Evolutionary conservation across 2,113 vertebrate species (phyloP), one percentile per base, ranked within the genome.

Genomic region (Polyodon spathula): DNA sequence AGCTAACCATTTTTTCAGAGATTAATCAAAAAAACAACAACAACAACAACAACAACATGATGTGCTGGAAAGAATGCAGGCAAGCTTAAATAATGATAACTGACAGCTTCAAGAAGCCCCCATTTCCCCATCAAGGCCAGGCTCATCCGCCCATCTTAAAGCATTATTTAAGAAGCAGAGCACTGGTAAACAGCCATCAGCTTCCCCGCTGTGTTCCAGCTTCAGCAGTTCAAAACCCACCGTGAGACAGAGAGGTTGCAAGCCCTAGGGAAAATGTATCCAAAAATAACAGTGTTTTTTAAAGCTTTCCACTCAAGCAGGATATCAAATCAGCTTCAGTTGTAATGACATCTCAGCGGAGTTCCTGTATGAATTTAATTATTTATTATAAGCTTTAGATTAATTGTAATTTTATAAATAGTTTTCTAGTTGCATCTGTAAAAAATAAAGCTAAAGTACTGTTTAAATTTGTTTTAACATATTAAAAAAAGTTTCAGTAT

Each of bases 11-110:
- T 41, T n/a, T 15, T 41, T 42, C 37, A 40, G 11, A 8, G 37
- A 43, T 37, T 15, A 55, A 54, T 37, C 55, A 59, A 64, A n/a
- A n/a, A n/a, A n/a, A n/a, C n/a, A n/a, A n/a, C n/a, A n/a, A n/a
- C n/a, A n/a, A n/a, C n/a, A n/a, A n/a, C n/a, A n/a, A n/a, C n/a
- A n/a, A 7, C 51, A 70, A 59, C 71, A 78, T 77, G 68, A 58
- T 51, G 40, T 58, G 70, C 58, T 41, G 67, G 65, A 73, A 69
- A 61, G 38, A 70, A 40, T 46, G 50, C 40, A 61, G 44, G 16
- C 44, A 59, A 70, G 76, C 69, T 78, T 75, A 79, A 84, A 68
- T 80, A 80, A 86, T 79, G 50, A 14, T 61, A 69, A 63, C 56
- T 62, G 75, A 83, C 78, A 72, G 79, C 66, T 72, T 74, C 64